A percentile compares a stretch with the other conserved stretches of the same genome.
Conservation (phyloP, 2,888 invertebrate genomes). For the Sphecodes monilicornis region DNA sequence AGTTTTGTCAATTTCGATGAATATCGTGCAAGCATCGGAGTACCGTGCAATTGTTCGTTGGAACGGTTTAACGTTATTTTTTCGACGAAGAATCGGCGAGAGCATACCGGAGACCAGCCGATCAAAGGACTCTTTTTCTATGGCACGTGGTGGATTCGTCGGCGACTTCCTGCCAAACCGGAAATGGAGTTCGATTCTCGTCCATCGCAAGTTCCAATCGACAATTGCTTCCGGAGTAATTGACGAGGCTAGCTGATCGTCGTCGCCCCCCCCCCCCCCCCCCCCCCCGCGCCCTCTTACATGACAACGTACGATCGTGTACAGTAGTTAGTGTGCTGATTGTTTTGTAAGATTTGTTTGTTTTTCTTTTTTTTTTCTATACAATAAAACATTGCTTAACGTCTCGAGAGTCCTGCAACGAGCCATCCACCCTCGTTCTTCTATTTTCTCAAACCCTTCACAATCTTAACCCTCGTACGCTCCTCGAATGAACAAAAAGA, state of each 20-base stretch:
- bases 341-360: slow-evolving; percentile 80
- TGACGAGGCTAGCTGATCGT: slow-evolving; percentile 19
- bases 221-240: slow-evolving; percentile 39
- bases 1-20: slow-evolving; percentile 11
- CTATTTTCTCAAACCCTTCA: background rate
- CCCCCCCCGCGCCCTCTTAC: background rate
- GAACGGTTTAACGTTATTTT: slow-evolving; percentile 10
- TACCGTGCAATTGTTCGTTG: slow-evolving; percentile 8
- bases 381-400: slow-evolving; percentile 74
- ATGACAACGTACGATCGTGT: slow-evolving; percentile 68
- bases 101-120: background rate
- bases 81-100: background rate
- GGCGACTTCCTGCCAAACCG: background rate
- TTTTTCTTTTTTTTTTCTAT: slow-evolving; percentile 73
- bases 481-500: no score
- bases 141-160: background rate
- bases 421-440: background rate
- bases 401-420: slow-evolving; percentile 23
- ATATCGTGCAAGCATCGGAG: background rate
- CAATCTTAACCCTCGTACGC: no score
- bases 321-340: slow-evolving; percentile 77
- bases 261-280: slow-evolving; percentile 17
- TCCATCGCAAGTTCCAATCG: slow-evolving; percentile 25
- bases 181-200: slow-evolving; percentile 9
- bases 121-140: background rate